Conservation (phyloP, 2,888 invertebrate genomes). For the Drosophila colorata region DNA sequence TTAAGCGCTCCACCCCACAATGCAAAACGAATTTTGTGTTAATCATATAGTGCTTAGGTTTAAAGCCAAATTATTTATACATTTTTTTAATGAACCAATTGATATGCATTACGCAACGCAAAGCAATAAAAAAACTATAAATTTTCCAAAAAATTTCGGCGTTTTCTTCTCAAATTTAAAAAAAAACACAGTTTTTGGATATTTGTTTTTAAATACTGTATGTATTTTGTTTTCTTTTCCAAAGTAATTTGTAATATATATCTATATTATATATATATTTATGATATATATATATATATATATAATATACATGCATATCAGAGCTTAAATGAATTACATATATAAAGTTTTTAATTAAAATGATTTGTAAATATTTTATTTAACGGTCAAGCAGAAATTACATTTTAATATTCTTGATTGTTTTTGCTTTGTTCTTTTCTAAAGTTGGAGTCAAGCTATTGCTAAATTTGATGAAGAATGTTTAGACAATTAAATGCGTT, state of each 20-base stretch:
- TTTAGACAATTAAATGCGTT: background rate
- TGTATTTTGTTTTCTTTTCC: conserved; percentile 41
- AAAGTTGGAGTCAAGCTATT: conserved; percentile 21
- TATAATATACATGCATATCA: conserved; percentile 53
- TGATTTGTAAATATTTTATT: conserved; percentile 60
- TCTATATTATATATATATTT: conserved; percentile 40
- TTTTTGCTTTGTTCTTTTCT: background rate
- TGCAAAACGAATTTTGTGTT: conserved; percentile 56
- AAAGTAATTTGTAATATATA: conserved; percentile 37
- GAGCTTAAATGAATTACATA: conserved; percentile 50
- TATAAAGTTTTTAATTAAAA: conserved; percentile 39
- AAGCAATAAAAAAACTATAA: conserved; percentile 61
- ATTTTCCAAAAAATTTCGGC: conserved; percentile 14
- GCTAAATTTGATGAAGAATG: background rate
- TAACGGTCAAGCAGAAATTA: conserved; percentile 26
- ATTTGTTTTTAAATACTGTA: conserved; percentile 46
- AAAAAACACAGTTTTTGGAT: background rate
- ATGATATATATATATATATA: conserved; percentile 50
- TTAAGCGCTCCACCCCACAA: conserved; percentile 44
- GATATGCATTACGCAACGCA: conserved; percentile 56
- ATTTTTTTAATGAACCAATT: conserved; percentile 59
- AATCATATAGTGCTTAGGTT: conserved; percentile 67
- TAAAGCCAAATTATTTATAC: conserved; percentile 77
- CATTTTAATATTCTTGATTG: conserved; percentile 11
- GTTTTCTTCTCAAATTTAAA: conserved; percentile 9